phyloP scores from a whole-genome alignment of 2,797 vertebrate genomes.

The Artibeus jamaicensis region DNA sequence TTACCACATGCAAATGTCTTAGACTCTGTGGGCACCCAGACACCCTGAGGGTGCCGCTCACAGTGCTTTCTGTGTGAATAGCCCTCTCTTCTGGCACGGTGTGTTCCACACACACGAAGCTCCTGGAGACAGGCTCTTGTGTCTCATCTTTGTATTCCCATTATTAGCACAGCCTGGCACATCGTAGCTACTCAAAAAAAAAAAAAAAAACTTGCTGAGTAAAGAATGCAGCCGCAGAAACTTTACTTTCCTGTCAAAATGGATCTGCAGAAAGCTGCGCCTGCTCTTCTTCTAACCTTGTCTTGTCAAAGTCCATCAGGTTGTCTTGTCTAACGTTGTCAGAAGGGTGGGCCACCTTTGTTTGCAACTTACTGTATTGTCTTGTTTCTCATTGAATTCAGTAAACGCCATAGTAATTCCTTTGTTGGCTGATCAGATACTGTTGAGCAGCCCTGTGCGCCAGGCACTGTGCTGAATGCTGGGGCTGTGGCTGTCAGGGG shows the following conservation, averaged over 20 bases:
- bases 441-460: background rate
- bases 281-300: background rate
- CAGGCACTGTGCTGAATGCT: background rate
- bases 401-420: background rate
- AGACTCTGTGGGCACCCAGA: background rate
- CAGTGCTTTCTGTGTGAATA: accelerated
- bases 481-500: background rate
- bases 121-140: accelerated
- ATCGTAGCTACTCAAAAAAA: background rate
- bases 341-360: background rate
- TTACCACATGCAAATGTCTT: too few species aligned
- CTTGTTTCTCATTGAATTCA: background rate
- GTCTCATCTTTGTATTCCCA: background rate
- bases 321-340: background rate
- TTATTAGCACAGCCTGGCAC: background rate
- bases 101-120: too few species aligned
- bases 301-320: background rate
- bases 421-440: background rate
- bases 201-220: background rate
- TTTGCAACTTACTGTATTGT: background rate
- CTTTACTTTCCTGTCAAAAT: background rate
- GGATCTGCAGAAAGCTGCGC: background rate
- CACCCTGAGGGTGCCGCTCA: background rate
- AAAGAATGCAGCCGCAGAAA: background rate
- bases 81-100: background rate